Percentiles rank a stretch among this genome's conserved stretches.
Evolutionary conservation across 2,113 vertebrate species (phyloP).

Genomic region (Vimba vimba): DNA sequence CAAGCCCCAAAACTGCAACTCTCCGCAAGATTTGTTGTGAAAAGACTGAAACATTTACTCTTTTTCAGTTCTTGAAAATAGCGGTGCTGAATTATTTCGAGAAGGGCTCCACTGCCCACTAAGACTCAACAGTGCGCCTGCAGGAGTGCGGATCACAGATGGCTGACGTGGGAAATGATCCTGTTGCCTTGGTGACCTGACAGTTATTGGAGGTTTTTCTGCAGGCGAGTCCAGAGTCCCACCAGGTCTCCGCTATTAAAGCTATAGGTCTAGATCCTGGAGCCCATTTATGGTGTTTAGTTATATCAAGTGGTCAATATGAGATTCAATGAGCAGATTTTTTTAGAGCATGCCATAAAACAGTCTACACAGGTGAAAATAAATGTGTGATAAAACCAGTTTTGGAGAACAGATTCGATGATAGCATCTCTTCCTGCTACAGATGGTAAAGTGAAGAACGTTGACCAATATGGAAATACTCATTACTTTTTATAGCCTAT

Average conservation of each 20-base stretch:
- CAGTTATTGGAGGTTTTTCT: constrained; percentile 60
- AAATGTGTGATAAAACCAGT: not conserved
- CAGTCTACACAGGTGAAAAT: not conserved
- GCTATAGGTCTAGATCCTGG: not conserved
- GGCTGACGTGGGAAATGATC: constrained; percentile 56
- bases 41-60: not conserved
- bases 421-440: not conserved
- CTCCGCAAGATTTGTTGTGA: not conserved
- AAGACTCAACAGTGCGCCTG: constrained; percentile 29
- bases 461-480: not conserved
- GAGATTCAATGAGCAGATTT: not conserved
- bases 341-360: too few species aligned
- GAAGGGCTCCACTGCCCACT: constrained; percentile 3
- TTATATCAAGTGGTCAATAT: not conserved
- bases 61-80: constrained; percentile 6
- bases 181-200: constrained; percentile 68
- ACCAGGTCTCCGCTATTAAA: constrained; percentile 1
- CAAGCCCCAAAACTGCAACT: not conserved
- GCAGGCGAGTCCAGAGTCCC: constrained; percentile 13
- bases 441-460: not conserved
- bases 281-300: not conserved
- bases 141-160: constrained; percentile 47
- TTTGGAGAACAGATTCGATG: not conserved
- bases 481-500: not conserved
- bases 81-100: not conserved